These are phyloP conservation scores for Eunapius fragilis DNA, from an alignment of 37 sponge, comb jelly and placozoan genomes.

Conservation along the genomic window DNA sequence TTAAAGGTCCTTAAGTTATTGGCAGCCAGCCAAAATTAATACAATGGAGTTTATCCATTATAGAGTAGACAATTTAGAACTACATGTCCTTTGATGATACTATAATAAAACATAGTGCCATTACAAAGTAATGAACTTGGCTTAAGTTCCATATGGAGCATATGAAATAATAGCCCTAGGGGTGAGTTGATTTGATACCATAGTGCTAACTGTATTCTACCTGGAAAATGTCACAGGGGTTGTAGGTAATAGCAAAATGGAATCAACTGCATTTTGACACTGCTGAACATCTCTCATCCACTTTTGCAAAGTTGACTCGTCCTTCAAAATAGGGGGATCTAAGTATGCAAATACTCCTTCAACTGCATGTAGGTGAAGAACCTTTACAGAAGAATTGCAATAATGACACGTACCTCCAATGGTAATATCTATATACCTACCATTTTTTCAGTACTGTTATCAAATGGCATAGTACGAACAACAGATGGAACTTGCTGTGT, in stretches of 20 bases:
- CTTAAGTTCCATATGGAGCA: no score
- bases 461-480: constrained; percentile 13
- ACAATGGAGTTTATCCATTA: no score
- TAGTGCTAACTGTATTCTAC: not conserved
- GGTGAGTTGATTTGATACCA: not conserved
- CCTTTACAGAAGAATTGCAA: not conserved
- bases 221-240: not conserved
- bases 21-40: no score
- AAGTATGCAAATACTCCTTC: not conserved
- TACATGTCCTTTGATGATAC: no score
- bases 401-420: not conserved
- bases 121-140: no score
- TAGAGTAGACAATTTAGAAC: no score
- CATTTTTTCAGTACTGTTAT: constrained; percentile 12
- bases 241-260: constrained; percentile 2
- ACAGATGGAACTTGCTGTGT: constrained; percentile 29
- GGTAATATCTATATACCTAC: not conserved
- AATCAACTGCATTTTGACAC: constrained; percentile 21
- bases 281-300: constrained; percentile 20
- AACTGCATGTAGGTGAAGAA: constrained; percentile 28
- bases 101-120: no score
- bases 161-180: no score
- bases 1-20: no score
- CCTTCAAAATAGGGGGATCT: constrained; percentile 4
- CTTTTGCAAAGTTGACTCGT: not conserved